Evolutionary conservation across 2,113 vertebrate genomes (phyloP), one percentile per base, ranked within the genome.

Genomic region (Prionailurus bengalensis): DNA sequence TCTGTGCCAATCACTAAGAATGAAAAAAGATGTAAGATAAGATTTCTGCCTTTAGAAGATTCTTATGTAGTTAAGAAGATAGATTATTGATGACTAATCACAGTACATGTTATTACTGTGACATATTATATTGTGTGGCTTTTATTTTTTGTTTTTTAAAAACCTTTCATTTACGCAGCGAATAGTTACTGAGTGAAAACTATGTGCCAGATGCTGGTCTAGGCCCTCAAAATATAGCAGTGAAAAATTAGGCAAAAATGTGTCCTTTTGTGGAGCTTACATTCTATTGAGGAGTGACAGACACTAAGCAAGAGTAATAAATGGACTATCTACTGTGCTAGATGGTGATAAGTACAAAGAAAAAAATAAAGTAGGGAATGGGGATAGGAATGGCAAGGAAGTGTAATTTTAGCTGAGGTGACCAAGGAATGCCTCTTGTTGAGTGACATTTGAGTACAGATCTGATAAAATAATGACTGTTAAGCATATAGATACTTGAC

Each of bases 11-110:
- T 88, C 25, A 25, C 45, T 91, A 89, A 86, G 65, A 92, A 53
- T 82, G 21, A 91, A 90, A 93, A 94, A 61, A 58, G 11, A 5
- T 68, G 7, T 36, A 73, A 89, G 61, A 4, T 58, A 68, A 74
- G 23, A 70, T 83, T n/a, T 89, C 65, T 89, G 39, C 11, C 74
- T 92, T 97, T 94, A 65, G 74, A 80, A 89, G 31, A 42, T 91
- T 73, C 80, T 92, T 66, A 42, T 14, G 0, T 91, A 36, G 17
- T 89, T 96, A 85, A 51, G 45, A 96, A 82, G 48, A 74, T 23
- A 96, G 58, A 48, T 68, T 81, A 76, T 29, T 66, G 74, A 48
- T 94, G 66, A 55, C 14, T 91, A 3, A 51, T 86, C 48, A 88
- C 3, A 82, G 53, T 36, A 16, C 1, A 7, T 86, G 9, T 42